Percentiles rank a stretch among this genome's conserved stretches.
These are phyloP conservation scores for Lepus europaeus DNA, from an alignment of 2,113 vertebrate species.

Conservation along the genomic window DNA sequence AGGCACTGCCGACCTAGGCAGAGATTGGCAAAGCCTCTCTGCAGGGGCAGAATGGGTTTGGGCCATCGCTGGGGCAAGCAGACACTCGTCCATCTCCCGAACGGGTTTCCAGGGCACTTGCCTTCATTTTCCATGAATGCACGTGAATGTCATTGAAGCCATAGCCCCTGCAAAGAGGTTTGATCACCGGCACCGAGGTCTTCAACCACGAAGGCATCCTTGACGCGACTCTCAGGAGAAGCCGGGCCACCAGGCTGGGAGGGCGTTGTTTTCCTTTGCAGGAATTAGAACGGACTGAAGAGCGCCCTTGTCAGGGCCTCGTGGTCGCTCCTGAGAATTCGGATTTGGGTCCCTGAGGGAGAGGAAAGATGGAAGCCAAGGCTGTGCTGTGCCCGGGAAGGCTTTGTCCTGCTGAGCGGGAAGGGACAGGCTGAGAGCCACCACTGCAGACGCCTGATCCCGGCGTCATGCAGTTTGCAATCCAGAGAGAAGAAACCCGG, in stretches of 20 bases:
- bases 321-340: background rate
- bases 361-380: accelerated
- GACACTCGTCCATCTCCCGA: background rate
- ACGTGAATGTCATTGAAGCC: background rate
- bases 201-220: background rate
- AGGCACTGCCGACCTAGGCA: accelerated
- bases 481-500: background rate
- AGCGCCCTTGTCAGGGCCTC: background rate
- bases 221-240: accelerated
- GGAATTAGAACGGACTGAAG: background rate
- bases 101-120: background rate
- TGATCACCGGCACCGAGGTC: background rate
- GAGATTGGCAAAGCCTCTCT: background rate
- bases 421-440: background rate
- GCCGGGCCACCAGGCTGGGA: background rate
- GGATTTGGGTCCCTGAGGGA: background rate
- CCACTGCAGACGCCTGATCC: background rate
- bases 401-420: background rate
- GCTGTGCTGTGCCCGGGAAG: accelerated
- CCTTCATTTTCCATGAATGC: background rate
- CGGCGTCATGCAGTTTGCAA: no score
- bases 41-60: background rate
- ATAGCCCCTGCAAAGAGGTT: background rate
- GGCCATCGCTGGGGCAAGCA: background rate
- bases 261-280: background rate